Conservation (phyloP, 2,797 vertebrate genomes). For the Synaphobranchus kaupii region DNA sequence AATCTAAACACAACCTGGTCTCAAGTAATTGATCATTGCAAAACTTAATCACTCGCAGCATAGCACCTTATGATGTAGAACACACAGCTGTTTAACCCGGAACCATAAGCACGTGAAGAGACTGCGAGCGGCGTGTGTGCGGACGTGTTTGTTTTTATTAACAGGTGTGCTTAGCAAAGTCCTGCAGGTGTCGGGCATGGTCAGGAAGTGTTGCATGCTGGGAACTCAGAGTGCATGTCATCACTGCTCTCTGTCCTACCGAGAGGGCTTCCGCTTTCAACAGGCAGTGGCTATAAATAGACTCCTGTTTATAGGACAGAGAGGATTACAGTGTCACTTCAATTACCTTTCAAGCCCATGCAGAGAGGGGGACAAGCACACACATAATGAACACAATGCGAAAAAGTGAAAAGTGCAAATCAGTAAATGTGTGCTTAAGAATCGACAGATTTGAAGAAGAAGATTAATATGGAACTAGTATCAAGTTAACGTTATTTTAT, state of each 20-base stretch:
- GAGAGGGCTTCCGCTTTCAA: conserved; percentile 35
- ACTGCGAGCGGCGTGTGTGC: not conserved
- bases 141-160: not conserved
- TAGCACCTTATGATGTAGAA: not conserved
- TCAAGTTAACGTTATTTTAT: not conserved
- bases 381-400: not conserved
- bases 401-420: not conserved
- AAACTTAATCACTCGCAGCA: not conserved
- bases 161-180: not conserved
- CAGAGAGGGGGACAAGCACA: no score
- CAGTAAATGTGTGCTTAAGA: not conserved
- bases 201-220: conserved; percentile 31
- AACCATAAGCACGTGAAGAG: not conserved
- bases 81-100: not conserved
- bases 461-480: not conserved
- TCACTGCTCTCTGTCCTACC: conserved; percentile 33
- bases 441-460: not conserved
- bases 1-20: not conserved
- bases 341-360: not conserved
- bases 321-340: conserved; percentile 18
- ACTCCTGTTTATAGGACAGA: not conserved
- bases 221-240: conserved; percentile 18
- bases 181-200: conserved; percentile 5
- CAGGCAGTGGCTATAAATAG: conserved; percentile 31
- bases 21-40: not conserved